Evolutionary conservation across 2,113 vertebrate genomes (phyloP).

Genomic region (Polypterus bichir): DNA sequence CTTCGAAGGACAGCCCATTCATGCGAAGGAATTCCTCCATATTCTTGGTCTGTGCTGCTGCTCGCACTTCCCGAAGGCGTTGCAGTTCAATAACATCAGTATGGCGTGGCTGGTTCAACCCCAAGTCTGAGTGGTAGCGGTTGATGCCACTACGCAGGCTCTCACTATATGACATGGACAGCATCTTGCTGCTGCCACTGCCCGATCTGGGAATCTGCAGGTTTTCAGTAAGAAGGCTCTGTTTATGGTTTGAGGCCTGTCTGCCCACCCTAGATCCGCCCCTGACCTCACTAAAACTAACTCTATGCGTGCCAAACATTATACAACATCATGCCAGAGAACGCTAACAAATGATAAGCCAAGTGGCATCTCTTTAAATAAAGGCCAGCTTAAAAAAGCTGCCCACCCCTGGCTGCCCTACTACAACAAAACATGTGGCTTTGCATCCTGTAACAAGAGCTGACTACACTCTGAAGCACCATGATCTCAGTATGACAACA

Average conservation of each 20-base stretch:
- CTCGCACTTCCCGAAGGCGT: slow-evolving; percentile 74
- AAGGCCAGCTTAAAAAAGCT: slow-evolving; percentile 33
- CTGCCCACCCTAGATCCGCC: slow-evolving; percentile 38
- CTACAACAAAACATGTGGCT: slow-evolving; percentile 23
- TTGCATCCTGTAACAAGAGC: slow-evolving; percentile 46
- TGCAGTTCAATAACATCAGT: slow-evolving; percentile 68
- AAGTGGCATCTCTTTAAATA: slow-evolving; percentile 50
- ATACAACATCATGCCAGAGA: slow-evolving; percentile 13
- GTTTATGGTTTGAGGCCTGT: slow-evolving; percentile 26
- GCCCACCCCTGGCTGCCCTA: slow-evolving; percentile 25
- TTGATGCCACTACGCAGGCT: slow-evolving; percentile 83
- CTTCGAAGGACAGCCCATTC: slow-evolving; percentile 82
- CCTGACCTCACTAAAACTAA: slow-evolving; percentile 15
- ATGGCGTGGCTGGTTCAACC: slow-evolving; percentile 65
- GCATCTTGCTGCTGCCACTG: slow-evolving; percentile 61
- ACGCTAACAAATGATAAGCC: slow-evolving; percentile 23
- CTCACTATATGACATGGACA: slow-evolving; percentile 95
- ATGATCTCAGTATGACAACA: slow-evolving; percentile 35
- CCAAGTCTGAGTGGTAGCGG: slow-evolving; percentile 84
- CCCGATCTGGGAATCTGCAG: slow-evolving; percentile 47
- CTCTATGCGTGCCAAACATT: slow-evolving; percentile 44
- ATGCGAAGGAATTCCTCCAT: slow-evolving; percentile 93
- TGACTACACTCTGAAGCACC: slow-evolving; percentile 18
- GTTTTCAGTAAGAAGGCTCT: slow-evolving; percentile 48
- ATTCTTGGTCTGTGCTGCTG: slow-evolving; percentile 76